Conservation (phyloP, 2,888 invertebrate species). For the Spatulosminthurus flaviceps region DNA sequence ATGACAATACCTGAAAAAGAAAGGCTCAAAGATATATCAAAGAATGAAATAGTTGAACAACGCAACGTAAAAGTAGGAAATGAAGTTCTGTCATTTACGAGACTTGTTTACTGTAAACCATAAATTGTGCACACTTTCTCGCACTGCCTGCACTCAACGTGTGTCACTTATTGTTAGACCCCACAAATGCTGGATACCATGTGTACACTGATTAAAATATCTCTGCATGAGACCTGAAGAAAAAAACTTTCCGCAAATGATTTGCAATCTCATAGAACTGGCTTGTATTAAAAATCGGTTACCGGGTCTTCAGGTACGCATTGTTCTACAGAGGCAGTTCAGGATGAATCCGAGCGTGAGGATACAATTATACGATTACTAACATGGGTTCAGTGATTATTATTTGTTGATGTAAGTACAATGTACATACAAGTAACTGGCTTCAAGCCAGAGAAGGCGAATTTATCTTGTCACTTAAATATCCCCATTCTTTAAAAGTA, state of each 20-base stretch:
- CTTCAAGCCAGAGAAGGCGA: neutral
- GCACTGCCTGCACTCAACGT: neutral
- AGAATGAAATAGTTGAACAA: no score
- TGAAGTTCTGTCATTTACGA: neutral
- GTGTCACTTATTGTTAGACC: neutral
- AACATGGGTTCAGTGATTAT: neutral
- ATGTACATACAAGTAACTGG: no score
- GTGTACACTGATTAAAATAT: neutral
- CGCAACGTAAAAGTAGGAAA: no score
- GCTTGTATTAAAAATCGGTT: no score
- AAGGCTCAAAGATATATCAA: no score
- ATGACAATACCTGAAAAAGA: no score
- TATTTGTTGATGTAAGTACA: neutral
- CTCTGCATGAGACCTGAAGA: neutral
- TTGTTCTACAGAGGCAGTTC: neutral
- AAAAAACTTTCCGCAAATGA: no score
- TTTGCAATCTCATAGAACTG: no score
- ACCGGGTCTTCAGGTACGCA: neutral
- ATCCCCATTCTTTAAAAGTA: neutral
- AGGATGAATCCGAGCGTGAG: slow-evolving; percentile 19
- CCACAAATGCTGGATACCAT: neutral
- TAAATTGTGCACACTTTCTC: neutral
- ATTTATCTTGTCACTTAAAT: slow-evolving; percentile 18
- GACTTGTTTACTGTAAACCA: neutral
- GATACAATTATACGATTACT: slow-evolving; percentile 1